Conservation (phyloP, 2,113 vertebrate species). For the Burhinus bistriatus region DNA sequence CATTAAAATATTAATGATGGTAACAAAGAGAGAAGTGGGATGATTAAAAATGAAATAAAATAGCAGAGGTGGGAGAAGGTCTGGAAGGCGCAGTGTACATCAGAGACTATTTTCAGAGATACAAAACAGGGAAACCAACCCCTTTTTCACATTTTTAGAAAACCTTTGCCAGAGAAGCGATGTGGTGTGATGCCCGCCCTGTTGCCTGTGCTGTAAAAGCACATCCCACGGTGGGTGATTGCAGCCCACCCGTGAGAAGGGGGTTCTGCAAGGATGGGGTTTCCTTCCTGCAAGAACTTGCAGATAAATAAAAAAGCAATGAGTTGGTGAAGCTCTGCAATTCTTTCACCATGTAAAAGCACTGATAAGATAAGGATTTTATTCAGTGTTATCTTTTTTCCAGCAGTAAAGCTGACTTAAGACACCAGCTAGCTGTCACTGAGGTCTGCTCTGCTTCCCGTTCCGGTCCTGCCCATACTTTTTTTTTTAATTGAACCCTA, state of each 20-base stretch:
- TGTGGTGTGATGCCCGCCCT: background rate
- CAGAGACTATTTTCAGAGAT: background rate
- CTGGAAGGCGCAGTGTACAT: background rate
- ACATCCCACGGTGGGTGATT: background rate
- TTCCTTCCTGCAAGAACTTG: background rate
- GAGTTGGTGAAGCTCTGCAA: background rate
- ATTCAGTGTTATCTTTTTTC: background rate
- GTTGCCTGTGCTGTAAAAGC: background rate
- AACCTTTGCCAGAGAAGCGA: background rate
- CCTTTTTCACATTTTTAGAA: background rate
- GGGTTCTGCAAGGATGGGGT: background rate
- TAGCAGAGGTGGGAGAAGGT: background rate
- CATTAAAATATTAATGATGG: background rate
- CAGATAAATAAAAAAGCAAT: background rate
- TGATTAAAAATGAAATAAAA: background rate
- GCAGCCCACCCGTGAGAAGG: background rate
- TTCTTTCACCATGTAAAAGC: background rate
- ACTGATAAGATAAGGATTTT: background rate
- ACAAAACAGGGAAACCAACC: background rate
- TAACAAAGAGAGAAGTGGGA: background rate
- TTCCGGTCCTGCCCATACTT: background rate
- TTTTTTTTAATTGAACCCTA: background rate
- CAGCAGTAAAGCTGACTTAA: background rate
- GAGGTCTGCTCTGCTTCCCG: background rate
- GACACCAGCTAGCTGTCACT: background rate